Percentiles rank a stretch among this genome's conserved stretches.
These are phyloP conservation scores for Dallia pectoralis DNA, from an alignment of 2,797 vertebrate genomes.

Conservation along the genomic window DNA sequence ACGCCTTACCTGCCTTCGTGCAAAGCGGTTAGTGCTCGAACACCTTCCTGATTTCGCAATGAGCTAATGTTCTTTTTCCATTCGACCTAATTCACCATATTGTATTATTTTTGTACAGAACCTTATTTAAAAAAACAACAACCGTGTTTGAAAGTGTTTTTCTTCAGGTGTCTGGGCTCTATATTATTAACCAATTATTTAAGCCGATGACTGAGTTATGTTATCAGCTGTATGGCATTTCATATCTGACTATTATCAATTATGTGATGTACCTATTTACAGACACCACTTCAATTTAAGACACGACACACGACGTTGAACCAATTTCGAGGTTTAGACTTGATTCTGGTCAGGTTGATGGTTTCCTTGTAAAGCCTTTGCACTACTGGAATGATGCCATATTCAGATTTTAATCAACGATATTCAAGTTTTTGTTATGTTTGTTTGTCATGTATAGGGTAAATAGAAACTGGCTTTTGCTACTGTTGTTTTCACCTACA, in stretches of 20 bases:
- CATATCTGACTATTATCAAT: neutral
- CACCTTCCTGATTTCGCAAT: neutral
- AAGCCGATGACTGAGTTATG: neutral
- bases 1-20: conserved; percentile 36
- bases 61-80: neutral
- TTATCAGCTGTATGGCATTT: neutral
- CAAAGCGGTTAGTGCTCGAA: conserved; percentile 28
- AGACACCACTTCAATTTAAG: neutral
- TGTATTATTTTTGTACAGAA: conserved; percentile 12
- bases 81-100: conserved; percentile 1
- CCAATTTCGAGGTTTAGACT: neutral
- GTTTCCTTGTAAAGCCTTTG: conserved; percentile 50
- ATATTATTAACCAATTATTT: neutral
- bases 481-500: conserved; percentile 8
- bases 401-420: conserved; percentile 18
- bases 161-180: neutral
- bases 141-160: neutral
- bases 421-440: conserved; percentile 19
- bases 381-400: conserved; percentile 49
- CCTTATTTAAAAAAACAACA: conserved; percentile 27
- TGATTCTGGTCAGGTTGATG: neutral
- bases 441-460: conserved; percentile 25
- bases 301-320: neutral
- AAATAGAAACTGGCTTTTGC: neutral
- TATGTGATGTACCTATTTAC: neutral